phyloP scores from a whole-genome alignment of 2,797 vertebrate genomes.

The Danio kyathit region DNA sequence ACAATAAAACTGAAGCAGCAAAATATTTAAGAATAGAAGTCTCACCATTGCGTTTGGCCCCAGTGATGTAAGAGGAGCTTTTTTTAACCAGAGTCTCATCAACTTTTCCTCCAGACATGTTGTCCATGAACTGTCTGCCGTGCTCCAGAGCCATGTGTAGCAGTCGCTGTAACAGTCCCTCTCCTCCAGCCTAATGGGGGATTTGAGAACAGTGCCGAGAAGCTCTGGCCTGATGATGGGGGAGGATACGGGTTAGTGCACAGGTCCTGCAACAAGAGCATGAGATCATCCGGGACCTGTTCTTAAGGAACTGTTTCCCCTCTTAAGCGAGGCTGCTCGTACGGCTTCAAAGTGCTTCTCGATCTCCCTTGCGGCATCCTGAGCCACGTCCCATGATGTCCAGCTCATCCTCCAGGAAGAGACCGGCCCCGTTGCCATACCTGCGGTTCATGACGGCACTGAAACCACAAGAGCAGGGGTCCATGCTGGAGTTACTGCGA shows the following conservation, averaged over 20 bases:
- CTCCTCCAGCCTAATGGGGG: slow-evolving; percentile 87
- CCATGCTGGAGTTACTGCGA: slow-evolving; percentile 82
- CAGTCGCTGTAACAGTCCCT: slow-evolving; percentile 95
- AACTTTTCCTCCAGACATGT: slow-evolving; percentile 98
- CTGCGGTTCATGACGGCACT: slow-evolving; percentile 97
- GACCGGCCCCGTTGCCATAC: slow-evolving; percentile 94
- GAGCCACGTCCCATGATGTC: slow-evolving; percentile 95
- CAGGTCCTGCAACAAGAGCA: slow-evolving; percentile 94
- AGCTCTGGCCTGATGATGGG: slow-evolving; percentile 89
- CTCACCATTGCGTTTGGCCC: slow-evolving; percentile 93
- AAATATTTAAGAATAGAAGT: background rate
- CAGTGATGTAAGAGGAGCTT: slow-evolving; percentile 96
- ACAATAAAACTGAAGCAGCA: too few species aligned
- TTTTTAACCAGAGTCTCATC: slow-evolving; percentile 96
- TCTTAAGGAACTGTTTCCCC: slow-evolving; percentile 76
- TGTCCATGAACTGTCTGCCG: slow-evolving; percentile 99
- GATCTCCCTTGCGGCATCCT: slow-evolving; percentile 90
- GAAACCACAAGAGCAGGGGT: slow-evolving; percentile 92
- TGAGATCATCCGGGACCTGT: slow-evolving; percentile 90
- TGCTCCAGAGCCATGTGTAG: slow-evolving; percentile 96
- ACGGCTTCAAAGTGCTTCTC: slow-evolving; percentile 95
- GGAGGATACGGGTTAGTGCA: slow-evolving; percentile 97
- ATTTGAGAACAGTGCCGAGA: slow-evolving; percentile 62
- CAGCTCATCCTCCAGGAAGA: slow-evolving; percentile 97
- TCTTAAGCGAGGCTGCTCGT: slow-evolving; percentile 83